Percentiles rank a stretch among this genome's conserved stretches.
phyloP scores from a whole-genome alignment of 2,888 invertebrate genomes.

The Lasioglossum lativentre region DNA sequence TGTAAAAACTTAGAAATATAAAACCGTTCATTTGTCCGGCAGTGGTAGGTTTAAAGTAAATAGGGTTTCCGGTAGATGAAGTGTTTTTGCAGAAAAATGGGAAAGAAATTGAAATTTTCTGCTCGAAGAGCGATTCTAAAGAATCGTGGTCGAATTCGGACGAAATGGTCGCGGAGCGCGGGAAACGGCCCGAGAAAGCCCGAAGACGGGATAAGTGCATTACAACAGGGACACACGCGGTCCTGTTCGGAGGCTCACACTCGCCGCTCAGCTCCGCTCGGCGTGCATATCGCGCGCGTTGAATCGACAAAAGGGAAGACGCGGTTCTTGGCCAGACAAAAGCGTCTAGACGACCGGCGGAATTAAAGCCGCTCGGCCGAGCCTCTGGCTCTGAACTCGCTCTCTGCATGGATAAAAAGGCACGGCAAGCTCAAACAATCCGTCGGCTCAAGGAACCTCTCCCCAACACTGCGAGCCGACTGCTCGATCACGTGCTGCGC shows the following conservation, averaged over 20 bases:
- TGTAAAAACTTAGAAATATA: too few species aligned
- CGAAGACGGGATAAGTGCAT: neutral
- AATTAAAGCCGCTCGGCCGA: conserved; percentile 53
- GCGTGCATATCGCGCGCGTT: conserved; percentile 22
- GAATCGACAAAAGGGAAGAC: conserved; percentile 58
- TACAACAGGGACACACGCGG: neutral
- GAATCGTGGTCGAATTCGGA: neutral
- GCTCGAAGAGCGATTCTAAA: neutral
- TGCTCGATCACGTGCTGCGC: conserved; percentile 14
- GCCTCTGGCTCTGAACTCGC: conserved; percentile 39
- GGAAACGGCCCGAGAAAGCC: neutral
- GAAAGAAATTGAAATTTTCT: too few species aligned
- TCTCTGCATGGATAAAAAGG: conserved; percentile 33
- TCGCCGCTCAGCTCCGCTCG: neutral
- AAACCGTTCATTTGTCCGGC: too few species aligned
- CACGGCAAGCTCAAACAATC: conserved; percentile 40
- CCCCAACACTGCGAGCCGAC: neutral
- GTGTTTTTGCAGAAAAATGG: too few species aligned
- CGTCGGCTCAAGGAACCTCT: neutral
- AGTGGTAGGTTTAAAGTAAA: too few species aligned
- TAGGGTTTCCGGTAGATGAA: too few species aligned
- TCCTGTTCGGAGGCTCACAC: conserved; percentile 36
- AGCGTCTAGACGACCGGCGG: conserved; percentile 63
- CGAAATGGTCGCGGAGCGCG: neutral
- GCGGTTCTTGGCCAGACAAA: conserved; percentile 63